A percentile compares a stretch with the other conserved stretches of the same genome.
Conservation (phyloP, 2,797 vertebrate species). For the Percopsis omiscomaycus region DNA sequence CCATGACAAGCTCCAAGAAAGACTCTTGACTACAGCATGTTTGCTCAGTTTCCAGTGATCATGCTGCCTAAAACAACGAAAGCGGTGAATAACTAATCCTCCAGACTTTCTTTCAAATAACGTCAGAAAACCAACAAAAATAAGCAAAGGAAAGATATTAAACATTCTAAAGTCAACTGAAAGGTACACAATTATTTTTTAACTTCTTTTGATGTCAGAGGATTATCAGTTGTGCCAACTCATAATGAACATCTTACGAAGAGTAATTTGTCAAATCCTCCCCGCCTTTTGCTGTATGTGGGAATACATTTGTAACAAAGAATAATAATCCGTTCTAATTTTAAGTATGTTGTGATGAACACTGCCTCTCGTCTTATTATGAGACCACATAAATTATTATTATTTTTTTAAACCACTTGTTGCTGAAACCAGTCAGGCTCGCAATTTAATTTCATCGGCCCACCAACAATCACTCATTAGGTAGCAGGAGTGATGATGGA, state of each 20-base stretch:
- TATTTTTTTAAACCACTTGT: conserved; percentile 76
- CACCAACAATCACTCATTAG: conserved; percentile 94
- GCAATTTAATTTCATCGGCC: conserved; percentile 96
- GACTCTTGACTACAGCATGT: neutral
- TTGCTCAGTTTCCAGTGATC: neutral
- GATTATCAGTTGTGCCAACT: conserved; percentile 7
- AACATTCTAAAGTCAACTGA: neutral
- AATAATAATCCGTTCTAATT: conserved; percentile 59
- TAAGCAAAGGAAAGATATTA: neutral
- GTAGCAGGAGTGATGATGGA: conserved; percentile 84
- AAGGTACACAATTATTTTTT: neutral
- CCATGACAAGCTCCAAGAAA: neutral
- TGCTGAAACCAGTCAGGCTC: conserved; percentile 89
- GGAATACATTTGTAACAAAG: conserved; percentile 33
- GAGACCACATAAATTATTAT: conserved; percentile 31
- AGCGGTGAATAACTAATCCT: neutral
- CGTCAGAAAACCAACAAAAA: neutral
- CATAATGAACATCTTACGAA: conserved; percentile 20
- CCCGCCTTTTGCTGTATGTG: conserved; percentile 9
- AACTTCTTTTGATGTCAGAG: neutral
- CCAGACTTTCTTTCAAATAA: neutral
- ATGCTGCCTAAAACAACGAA: neutral
- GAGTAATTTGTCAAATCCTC: conserved; percentile 24
- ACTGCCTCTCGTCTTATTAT: conserved; percentile 58
- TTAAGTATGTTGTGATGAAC: conserved; percentile 56